Evolutionary conservation across 2,113 vertebrate genomes (phyloP), one percentile per base, ranked within the genome.

Genomic region (Halcyon senegalensis): DNA sequence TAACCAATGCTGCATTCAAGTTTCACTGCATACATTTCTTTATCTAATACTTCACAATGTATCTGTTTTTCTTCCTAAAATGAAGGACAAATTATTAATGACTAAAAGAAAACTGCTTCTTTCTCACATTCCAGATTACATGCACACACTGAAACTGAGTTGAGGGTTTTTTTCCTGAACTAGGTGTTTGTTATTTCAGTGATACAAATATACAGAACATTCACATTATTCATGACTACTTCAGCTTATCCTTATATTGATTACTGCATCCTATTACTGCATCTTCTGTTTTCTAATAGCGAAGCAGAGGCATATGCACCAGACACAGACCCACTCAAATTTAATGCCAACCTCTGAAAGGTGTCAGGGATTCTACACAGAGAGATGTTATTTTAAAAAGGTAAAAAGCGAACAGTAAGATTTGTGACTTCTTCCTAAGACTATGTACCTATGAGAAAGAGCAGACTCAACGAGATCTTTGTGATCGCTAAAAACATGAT

Each of bases 41-140:
- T 98, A 75, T 99, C 97, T 43, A 91, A 97, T 24, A 99, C 95
- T 8, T 98, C 98, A 97, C 99, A 99, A 46, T 97, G 98, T 93
- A 99, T 98, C 86, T 98, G 93, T 78, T 98, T 98, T 91, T 99
- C 98, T 95, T 98, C 98, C 99, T 99, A 96, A 92, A 97, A 96
- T 41, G 89, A 94, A 80, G 35, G 41, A 82, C 7, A 46, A 91
- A 82, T 83, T 87, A 87, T 18, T 31, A 77, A 51, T 58, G 15
- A 74, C 76, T 63, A 66, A 76, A 84, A 81, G 4, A 59, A 85
- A 84, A 58, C 7, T 23, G 3, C 4, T 3, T 35, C 31, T 81
- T 39, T 13, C 72, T 28, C 11, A 92, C 77, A 41, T 62, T 89
- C 74, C 60, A 84, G n/a, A 30, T 66, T 76, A 60, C 39, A 83